phyloP scores from a whole-genome alignment of 2,113 vertebrate genomes.

The Calidris pugnax region DNA sequence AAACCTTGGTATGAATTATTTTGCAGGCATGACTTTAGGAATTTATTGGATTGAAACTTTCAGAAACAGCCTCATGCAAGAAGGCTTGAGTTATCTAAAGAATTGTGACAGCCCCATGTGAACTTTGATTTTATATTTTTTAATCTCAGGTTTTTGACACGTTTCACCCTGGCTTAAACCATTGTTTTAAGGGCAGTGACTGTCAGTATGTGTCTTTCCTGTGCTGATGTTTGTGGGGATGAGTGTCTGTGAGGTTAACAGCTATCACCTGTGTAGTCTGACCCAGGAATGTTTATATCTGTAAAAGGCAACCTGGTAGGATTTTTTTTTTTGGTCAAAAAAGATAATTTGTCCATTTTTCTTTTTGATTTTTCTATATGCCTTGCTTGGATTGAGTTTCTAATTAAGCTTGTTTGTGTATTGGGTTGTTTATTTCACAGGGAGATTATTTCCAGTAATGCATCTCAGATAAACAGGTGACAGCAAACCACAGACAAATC shows the following conservation, averaged over 20 bases:
- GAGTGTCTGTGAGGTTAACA: not conserved
- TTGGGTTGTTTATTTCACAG: not conserved
- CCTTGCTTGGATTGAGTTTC: not conserved
- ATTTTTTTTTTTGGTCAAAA: not conserved
- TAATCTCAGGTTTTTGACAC: not conserved
- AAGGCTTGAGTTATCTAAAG: not conserved
- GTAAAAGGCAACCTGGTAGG: not conserved
- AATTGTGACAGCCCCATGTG: not conserved
- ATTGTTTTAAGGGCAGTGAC: not conserved
- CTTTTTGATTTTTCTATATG: not conserved
- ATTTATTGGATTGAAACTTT: not conserved
- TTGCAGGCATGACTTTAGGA: not conserved
- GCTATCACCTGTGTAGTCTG: not conserved
- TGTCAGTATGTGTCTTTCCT: not conserved
- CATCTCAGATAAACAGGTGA: not conserved
- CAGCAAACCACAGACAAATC: not conserved
- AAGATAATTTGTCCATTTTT: not conserved
- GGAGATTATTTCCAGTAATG: constrained; percentile 26
- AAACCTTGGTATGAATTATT: not conserved
- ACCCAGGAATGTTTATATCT: not conserved
- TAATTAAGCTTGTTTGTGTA: not conserved
- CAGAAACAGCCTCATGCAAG: not conserved
- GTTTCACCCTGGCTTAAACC: not conserved
- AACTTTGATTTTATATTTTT: not conserved
- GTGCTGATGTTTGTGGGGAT: not conserved